Evolutionary conservation across 2,888 invertebrate species (phyloP).

Genomic region (Luffia ferchaultella): DNA sequence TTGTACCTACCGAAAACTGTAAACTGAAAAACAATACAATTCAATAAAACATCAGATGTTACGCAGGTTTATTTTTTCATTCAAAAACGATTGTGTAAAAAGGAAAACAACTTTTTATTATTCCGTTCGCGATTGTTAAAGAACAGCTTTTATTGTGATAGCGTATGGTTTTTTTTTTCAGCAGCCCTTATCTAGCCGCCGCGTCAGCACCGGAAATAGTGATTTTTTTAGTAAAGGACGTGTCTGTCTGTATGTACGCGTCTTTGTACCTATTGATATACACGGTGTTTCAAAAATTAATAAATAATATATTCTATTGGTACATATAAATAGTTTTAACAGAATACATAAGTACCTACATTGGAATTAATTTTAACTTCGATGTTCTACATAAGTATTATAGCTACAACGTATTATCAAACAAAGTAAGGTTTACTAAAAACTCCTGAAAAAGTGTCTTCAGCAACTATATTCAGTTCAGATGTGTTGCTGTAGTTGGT

Average conservation of each 20-base stretch:
- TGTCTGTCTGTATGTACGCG: background rate
- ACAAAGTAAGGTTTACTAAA: too few species aligned
- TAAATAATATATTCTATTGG: background rate
- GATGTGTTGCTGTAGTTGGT: too few species aligned
- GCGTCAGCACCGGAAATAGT: conserved; percentile 6
- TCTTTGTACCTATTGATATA: background rate
- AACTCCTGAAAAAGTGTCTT: too few species aligned
- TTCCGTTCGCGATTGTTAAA: conserved; percentile 8
- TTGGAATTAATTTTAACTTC: too few species aligned
- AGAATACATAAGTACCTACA: too few species aligned
- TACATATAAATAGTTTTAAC: too few species aligned
- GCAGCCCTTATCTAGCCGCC: conserved; percentile 6
- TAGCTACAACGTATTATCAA: too few species aligned
- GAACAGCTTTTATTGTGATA: background rate
- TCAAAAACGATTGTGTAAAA: conserved; percentile 9
- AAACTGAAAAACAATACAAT: background rate
- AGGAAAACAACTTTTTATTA: conserved; percentile 6
- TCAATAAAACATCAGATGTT: too few species aligned
- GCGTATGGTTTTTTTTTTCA: background rate
- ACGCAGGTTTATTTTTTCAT: too few species aligned
- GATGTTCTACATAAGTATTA: too few species aligned
- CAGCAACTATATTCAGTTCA: too few species aligned
- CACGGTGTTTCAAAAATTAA: background rate
- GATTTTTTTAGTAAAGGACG: conserved; percentile 7
- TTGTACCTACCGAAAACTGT: background rate